These are phyloP conservation scores for Antrozous pallidus DNA, from an alignment of 2,797 vertebrate genomes.

Conservation along the genomic window DNA sequence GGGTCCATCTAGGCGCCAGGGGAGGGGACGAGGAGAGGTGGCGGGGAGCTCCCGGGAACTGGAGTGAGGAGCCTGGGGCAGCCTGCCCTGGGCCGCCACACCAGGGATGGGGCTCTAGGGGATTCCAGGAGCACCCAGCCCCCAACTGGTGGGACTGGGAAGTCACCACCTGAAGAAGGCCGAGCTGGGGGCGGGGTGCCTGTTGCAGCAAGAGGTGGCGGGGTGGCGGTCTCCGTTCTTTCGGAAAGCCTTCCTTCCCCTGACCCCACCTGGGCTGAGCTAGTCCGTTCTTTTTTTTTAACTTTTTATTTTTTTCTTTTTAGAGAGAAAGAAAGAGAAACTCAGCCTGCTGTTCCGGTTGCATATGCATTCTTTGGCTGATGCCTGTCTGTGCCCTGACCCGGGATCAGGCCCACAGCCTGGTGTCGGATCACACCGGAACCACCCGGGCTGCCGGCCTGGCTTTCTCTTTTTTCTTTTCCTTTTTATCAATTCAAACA, in stretches of 20 bases:
- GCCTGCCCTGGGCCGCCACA: not conserved
- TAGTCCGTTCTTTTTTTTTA: not conserved
- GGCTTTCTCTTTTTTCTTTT: not conserved
- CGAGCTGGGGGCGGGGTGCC: not conserved
- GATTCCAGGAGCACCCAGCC: not conserved
- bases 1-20: not conserved
- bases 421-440: not conserved
- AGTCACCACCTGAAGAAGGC: not conserved
- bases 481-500: not conserved
- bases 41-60: not conserved
- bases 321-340: not conserved
- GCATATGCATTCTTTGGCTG: not conserved
- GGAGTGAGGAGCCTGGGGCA: too few relatives aligned
- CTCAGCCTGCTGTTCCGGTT: not conserved
- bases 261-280: not conserved
- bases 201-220: not conserved
- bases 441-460: not conserved
- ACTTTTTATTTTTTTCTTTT: not conserved
- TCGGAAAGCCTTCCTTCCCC: not conserved
- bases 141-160: not conserved
- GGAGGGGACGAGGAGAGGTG: fast-evolving
- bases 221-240: not conserved
- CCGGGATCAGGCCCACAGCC: not conserved
- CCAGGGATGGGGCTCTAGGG: not conserved
- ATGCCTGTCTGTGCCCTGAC: not conserved